Conservation (phyloP, 2,113 vertebrate species). For the Arothron firmamentum region DNA sequence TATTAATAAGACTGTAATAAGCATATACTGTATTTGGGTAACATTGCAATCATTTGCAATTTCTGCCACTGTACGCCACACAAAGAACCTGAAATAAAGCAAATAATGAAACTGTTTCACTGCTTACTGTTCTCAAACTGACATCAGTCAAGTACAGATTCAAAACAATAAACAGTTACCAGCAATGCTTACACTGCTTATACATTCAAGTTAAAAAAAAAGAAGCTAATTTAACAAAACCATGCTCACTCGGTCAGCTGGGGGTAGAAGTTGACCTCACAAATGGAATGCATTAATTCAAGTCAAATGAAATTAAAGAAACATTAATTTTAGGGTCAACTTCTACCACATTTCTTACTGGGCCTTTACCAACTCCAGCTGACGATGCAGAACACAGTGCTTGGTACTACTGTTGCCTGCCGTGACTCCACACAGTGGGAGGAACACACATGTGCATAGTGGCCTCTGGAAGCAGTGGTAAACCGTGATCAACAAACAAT, state of each 20-base stretch:
- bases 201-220: background rate
- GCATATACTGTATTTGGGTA: no score
- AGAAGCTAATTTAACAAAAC: background rate
- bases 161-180: background rate
- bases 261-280: slow-evolving; percentile 45
- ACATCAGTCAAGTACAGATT: no score
- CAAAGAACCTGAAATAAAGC: no score
- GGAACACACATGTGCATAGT: slow-evolving; percentile 45
- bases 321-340: slow-evolving; percentile 33
- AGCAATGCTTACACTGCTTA: no score
- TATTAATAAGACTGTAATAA: no score
- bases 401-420: slow-evolving; percentile 6
- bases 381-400: slow-evolving; percentile 22
- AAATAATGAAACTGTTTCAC: no score
- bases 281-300: slow-evolving; percentile 8
- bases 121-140: no score
- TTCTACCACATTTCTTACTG: slow-evolving; percentile 25
- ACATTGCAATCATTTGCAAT: no score
- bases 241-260: slow-evolving; percentile 44
- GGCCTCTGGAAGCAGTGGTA: slow-evolving; percentile 45
- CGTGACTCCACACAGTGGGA: slow-evolving; percentile 37
- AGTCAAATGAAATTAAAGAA: background rate
- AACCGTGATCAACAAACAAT: slow-evolving; percentile 18
- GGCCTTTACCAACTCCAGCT: slow-evolving; percentile 8
- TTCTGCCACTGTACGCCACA: no score